Percentiles rank a stretch among this genome's conserved stretches.
These are phyloP conservation scores for Halesus radiatus DNA, from an alignment of 1,140 invertebrate species.

Conservation along the genomic window DNA sequence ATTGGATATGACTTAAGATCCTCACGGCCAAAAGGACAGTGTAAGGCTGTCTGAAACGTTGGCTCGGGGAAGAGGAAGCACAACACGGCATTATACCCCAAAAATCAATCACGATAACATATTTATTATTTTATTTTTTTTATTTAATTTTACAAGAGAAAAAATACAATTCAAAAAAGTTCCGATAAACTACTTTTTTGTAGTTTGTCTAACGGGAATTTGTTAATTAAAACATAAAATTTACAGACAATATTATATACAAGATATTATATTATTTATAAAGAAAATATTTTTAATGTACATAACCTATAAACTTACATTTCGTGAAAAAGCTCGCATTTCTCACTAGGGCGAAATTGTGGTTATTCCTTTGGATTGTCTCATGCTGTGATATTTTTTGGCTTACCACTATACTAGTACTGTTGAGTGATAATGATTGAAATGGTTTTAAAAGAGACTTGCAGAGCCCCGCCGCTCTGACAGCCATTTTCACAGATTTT, in stretches of 20 bases:
- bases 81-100: not conserved
- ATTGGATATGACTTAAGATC: not conserved
- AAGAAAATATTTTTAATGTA: not conserved
- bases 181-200: no score
- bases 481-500: slow-evolving; percentile 34
- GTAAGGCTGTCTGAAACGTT: no score
- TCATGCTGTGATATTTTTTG: slow-evolving; percentile 23
- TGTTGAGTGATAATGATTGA: slow-evolving; percentile 60
- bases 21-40: no score
- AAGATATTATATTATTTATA: no score
- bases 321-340: slow-evolving; percentile 71
- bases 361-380: not conserved
- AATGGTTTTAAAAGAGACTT: slow-evolving; percentile 60
- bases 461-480: slow-evolving; percentile 36
- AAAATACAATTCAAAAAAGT: no score
- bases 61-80: no score
- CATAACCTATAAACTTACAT: slow-evolving; percentile 63
- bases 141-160: no score
- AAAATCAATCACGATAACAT: not conserved
- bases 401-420: slow-evolving; percentile 6
- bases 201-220: no score
- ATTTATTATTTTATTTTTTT: no score
- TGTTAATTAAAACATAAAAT: no score
- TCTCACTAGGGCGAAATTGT: slow-evolving; percentile 53
- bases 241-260: no score